Evolutionary conservation across 2,888 invertebrate genomes (phyloP).

Genomic region (Drosophila peninsularis): DNA sequence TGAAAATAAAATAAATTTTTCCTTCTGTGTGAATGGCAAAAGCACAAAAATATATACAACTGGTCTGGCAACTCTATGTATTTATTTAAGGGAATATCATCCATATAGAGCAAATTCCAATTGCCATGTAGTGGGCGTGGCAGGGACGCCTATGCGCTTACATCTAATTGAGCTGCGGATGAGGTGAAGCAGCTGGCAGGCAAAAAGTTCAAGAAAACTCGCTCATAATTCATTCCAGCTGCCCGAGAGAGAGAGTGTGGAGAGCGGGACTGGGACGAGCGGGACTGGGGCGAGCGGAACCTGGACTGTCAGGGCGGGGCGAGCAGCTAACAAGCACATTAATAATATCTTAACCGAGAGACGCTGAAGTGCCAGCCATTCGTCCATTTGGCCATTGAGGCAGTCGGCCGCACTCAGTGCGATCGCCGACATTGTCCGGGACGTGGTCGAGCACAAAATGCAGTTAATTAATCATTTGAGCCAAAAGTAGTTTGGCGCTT

Average conservation of each 20-base stretch:
- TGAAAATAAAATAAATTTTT: too few species aligned
- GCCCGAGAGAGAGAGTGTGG: background rate
- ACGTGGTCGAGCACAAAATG: slow-evolving; percentile 74
- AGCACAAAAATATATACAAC: too few species aligned
- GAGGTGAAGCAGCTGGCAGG: slow-evolving; percentile 1
- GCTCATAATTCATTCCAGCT: slow-evolving; percentile 63
- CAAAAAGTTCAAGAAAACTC: slow-evolving; percentile 27
- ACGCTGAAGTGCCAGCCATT: slow-evolving; percentile 58
- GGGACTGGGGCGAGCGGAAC: background rate
- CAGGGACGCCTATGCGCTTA: slow-evolving; percentile 61
- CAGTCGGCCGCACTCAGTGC: slow-evolving; percentile 8
- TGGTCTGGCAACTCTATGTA: background rate
- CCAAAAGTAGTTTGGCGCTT: slow-evolving; percentile 72
- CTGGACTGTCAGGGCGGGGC: slow-evolving; percentile 21
- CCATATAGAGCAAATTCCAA: slow-evolving; percentile 4
- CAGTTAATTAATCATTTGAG: slow-evolving; percentile 77
- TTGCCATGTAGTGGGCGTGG: slow-evolving; percentile 23
- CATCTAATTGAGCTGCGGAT: slow-evolving; percentile 56
- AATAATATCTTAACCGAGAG: slow-evolving; percentile 72
- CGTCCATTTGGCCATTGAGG: slow-evolving; percentile 21
- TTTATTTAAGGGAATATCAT: background rate
- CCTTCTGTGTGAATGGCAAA: slow-evolving; percentile 3
- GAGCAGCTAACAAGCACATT: slow-evolving; percentile 70
- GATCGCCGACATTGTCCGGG: slow-evolving; percentile 29
- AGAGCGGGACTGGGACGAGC: background rate